phyloP scores from a whole-genome alignment of 2,888 invertebrate genomes.

The Lydus trimaculatus region DNA sequence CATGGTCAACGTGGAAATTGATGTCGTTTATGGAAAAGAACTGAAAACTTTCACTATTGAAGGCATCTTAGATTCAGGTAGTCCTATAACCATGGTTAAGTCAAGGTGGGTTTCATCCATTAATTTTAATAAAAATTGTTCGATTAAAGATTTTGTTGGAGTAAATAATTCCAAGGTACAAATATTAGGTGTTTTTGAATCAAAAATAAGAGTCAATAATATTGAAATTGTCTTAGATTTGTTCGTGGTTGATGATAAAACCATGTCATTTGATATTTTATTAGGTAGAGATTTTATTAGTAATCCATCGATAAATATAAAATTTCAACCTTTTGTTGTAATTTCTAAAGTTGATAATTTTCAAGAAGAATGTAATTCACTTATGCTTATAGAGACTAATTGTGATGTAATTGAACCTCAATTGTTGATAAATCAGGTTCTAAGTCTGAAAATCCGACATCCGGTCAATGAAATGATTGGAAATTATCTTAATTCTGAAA shows the following conservation, averaged over 20 bases:
- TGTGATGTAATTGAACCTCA: slow-evolving; percentile 6
- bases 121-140: background rate
- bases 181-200: background rate
- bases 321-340: background rate
- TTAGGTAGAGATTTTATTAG: background rate
- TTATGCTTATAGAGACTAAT: background rate
- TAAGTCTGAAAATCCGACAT: background rate
- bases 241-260: background rate
- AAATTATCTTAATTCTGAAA: slow-evolving; percentile 12
- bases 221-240: background rate
- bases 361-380: background rate
- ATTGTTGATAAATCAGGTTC: background rate
- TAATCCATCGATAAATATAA: background rate
- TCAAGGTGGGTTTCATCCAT: background rate
- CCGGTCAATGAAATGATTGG: background rate
- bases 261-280: background rate
- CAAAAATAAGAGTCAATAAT: background rate
- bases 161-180: background rate
- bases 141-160: background rate
- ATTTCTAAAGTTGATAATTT: background rate
- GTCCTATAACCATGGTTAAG: background rate
- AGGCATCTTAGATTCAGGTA: background rate
- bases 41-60: background rate
- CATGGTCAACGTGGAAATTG: background rate
- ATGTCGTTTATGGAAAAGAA: background rate